These are phyloP conservation scores for Eupithecia exiguata DNA, from an alignment of 2,888 invertebrate species.

Conservation along the genomic window DNA sequence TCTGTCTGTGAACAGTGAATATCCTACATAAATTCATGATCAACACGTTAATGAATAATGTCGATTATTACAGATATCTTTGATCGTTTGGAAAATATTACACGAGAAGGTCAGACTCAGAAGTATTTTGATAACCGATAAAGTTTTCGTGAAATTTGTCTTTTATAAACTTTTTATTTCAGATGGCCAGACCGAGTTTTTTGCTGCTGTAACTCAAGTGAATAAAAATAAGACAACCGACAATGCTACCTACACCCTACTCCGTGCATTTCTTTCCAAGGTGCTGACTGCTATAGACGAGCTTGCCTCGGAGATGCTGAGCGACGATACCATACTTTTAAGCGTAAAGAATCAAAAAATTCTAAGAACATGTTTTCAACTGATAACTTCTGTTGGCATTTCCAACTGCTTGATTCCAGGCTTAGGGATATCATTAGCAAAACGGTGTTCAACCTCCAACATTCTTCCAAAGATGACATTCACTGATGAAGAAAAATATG, in stretches of 20 bases:
- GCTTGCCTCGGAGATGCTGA: slow-evolving; percentile 59
- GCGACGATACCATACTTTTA: slow-evolving; percentile 72
- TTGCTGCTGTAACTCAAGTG: slow-evolving; percentile 44
- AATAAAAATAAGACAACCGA: slow-evolving; percentile 35
- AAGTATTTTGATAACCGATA: neutral
- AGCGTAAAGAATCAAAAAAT: slow-evolving; percentile 87
- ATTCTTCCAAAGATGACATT: slow-evolving; percentile 62
- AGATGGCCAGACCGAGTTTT: slow-evolving; percentile 63
- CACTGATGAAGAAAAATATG: slow-evolving; percentile 79
- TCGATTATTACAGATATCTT: slow-evolving; percentile 48
- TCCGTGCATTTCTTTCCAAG: slow-evolving; percentile 73
- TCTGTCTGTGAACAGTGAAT: too few relatives aligned
- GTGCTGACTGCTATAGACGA: slow-evolving; percentile 74
- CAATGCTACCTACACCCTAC: slow-evolving; percentile 45
- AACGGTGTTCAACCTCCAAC: slow-evolving; percentile 68
- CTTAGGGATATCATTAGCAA: slow-evolving; percentile 81
- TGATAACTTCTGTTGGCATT: slow-evolving; percentile 86
- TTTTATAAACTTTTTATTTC: slow-evolving; percentile 40
- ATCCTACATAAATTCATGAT: too few relatives aligned
- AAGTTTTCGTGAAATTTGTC: neutral
- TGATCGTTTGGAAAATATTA: slow-evolving; percentile 55
- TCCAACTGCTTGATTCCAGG: slow-evolving; percentile 86
- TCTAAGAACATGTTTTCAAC: slow-evolving; percentile 85
- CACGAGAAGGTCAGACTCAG: slow-evolving; percentile 55
- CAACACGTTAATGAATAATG: slow-evolving; percentile 5